phyloP scores from a whole-genome alignment of 2,797 vertebrate genomes.

The Etheostoma perlongum region DNA sequence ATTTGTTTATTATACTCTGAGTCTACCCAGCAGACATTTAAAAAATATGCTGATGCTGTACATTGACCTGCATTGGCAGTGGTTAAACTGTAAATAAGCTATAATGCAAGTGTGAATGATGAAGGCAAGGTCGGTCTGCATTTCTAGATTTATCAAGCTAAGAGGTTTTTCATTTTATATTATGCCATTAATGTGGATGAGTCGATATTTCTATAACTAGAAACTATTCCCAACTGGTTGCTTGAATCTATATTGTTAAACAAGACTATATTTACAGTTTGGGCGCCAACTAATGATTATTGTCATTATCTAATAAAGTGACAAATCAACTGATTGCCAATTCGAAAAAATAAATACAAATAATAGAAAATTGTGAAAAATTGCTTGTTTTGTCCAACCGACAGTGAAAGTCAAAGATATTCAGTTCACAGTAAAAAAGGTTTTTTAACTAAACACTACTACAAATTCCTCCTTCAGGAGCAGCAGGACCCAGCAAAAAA shows the following conservation, averaged over 20 bases:
- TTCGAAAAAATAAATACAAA: background rate
- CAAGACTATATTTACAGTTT: background rate
- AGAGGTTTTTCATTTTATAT: conserved; percentile 7
- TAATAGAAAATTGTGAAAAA: background rate
- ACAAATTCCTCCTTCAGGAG: too few species aligned
- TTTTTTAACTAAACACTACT: too few species aligned
- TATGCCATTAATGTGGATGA: conserved; percentile 7
- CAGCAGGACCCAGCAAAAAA: too few species aligned
- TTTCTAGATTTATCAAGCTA: background rate
- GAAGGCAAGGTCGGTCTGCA: conserved; percentile 3
- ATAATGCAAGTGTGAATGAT: conserved; percentile 10
- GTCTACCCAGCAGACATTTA: background rate
- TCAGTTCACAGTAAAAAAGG: too few species aligned
- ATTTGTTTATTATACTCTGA: background rate
- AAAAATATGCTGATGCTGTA: conserved; percentile 6
- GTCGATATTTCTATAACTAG: background rate
- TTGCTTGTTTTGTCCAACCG: too few species aligned
- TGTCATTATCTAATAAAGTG: background rate
- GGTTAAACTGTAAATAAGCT: conserved; percentile 8
- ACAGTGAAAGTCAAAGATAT: too few species aligned
- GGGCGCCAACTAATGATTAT: background rate
- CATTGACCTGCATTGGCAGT: background rate
- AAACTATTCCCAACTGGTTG: too few species aligned
- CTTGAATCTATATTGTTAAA: background rate
- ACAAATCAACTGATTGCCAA: background rate